phyloP scores from a whole-genome alignment of 2,888 invertebrate genomes.

The Sinotaia quadrata region DNA sequence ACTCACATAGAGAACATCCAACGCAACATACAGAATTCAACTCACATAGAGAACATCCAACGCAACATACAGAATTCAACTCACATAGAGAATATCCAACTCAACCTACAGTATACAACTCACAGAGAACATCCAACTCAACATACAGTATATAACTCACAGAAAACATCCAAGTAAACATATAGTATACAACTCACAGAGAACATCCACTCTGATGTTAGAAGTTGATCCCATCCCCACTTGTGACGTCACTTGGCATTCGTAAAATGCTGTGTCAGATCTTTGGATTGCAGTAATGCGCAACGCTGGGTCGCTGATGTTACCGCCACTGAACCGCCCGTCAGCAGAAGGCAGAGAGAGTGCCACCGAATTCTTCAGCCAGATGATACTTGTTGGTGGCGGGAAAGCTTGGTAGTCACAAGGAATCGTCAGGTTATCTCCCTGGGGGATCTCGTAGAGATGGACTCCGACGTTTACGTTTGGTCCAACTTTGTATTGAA shows the following conservation, averaged over 20 bases:
- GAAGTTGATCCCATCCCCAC: not conserved
- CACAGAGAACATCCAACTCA: not conserved
- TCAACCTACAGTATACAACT: not conserved
- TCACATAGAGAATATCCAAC: not conserved
- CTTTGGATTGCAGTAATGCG: not conserved
- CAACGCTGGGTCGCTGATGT: not conserved
- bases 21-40: not conserved
- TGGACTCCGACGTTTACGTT: not conserved
- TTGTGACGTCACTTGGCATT: slow-evolving; percentile 7
- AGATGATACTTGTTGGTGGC: not conserved
- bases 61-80: not conserved
- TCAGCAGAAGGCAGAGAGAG: slow-evolving; percentile 4
- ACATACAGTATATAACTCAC: not conserved
- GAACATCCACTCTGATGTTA: not conserved
- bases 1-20: not conserved
- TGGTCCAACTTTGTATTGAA: not conserved
- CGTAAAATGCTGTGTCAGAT: not conserved
- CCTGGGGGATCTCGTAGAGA: slow-evolving; percentile 4
- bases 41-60: not conserved
- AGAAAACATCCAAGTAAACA: not conserved
- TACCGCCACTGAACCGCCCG: not conserved
- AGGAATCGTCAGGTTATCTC: slow-evolving; percentile 2
- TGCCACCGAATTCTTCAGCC: slow-evolving; percentile 9
- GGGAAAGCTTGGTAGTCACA: slow-evolving; percentile 16
- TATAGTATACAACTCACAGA: not conserved